Conservation (phyloP, 1,140 invertebrate species). For the Augochlora pura region DNA sequence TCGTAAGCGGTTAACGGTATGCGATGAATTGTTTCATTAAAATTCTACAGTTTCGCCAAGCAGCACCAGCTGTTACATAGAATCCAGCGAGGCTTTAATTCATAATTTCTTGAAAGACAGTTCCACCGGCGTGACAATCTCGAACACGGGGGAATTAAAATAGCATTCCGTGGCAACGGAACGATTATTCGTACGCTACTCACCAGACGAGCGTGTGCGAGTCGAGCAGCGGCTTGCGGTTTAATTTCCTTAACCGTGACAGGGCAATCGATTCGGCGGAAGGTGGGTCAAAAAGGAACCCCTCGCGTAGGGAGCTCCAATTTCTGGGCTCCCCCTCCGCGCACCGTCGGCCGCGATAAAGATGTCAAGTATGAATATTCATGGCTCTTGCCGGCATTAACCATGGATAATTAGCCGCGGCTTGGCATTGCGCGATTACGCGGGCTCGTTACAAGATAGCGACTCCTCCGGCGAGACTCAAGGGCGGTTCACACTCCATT, state of each 20-base stretch:
- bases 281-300: constrained; percentile 25
- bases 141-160: too few species aligned
- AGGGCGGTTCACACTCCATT: constrained; percentile 22
- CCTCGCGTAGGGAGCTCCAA: constrained; percentile 8
- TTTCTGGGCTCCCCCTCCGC: neutral
- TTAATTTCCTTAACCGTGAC: constrained; percentile 32
- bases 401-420: constrained; percentile 34
- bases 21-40: too few species aligned
- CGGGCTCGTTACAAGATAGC: constrained; percentile 29
- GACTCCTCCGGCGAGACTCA: neutral
- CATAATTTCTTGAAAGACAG: too few species aligned
- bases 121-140: too few species aligned
- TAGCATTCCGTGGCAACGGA: too few species aligned
- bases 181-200: too few species aligned
- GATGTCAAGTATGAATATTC: constrained; percentile 47
- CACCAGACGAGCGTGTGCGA: too few species aligned
- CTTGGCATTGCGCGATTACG: constrained; percentile 36
- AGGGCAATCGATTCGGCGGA: constrained; percentile 16
- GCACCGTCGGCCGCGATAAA: constrained; percentile 7
- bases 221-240: constrained; percentile 1
- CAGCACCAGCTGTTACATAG: too few species aligned
- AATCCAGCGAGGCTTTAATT: too few species aligned
- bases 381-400: constrained; percentile 37
- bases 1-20: too few species aligned
- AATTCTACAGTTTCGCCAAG: too few species aligned